These are phyloP conservation scores for Forbesichthys papilliferus DNA, from an alignment of 2,113 vertebrate genomes.

Conservation along the genomic window DNA sequence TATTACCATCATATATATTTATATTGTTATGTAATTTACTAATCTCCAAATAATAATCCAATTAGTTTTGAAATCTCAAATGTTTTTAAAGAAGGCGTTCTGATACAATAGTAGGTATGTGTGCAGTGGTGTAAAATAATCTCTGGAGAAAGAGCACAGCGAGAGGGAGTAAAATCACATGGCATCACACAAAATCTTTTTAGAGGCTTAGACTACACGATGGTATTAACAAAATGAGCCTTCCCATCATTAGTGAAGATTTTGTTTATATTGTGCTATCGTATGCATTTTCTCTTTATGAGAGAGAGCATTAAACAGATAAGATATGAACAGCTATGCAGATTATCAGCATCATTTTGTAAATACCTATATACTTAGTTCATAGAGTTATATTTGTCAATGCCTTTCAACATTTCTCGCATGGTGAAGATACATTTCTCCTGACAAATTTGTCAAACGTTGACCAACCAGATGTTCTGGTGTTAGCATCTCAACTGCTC, in stretches of 20 bases:
- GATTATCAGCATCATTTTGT: slow-evolving; percentile 7
- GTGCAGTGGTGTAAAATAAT: too few species aligned
- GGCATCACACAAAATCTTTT: background rate
- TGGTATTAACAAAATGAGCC: slow-evolving; percentile 10
- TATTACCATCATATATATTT: background rate
- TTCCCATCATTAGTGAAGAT: slow-evolving; percentile 48
- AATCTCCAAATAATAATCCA: too few species aligned
- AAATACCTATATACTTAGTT: background rate
- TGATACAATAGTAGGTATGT: too few species aligned
- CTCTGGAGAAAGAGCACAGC: too few species aligned
- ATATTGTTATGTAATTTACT: too few species aligned
- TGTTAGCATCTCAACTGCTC: slow-evolving; percentile 11
- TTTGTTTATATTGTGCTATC: slow-evolving; percentile 54
- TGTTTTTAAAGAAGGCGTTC: slow-evolving; percentile 4
- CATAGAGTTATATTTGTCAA: background rate
- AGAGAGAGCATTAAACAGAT: slow-evolving; percentile 14
- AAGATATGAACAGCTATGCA: slow-evolving; percentile 36
- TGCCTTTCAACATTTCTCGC: background rate
- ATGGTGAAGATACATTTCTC: background rate
- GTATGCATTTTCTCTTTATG: slow-evolving; percentile 36
- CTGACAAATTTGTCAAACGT: background rate
- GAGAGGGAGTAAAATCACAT: slow-evolving; percentile 29
- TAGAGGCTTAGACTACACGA: slow-evolving; percentile 3
- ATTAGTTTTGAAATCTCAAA: too few species aligned
- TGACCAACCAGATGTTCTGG: background rate